These are phyloP conservation scores for Drosophila athabasca DNA, from an alignment of 1,140 invertebrate species.

Conservation along the genomic window DNA sequence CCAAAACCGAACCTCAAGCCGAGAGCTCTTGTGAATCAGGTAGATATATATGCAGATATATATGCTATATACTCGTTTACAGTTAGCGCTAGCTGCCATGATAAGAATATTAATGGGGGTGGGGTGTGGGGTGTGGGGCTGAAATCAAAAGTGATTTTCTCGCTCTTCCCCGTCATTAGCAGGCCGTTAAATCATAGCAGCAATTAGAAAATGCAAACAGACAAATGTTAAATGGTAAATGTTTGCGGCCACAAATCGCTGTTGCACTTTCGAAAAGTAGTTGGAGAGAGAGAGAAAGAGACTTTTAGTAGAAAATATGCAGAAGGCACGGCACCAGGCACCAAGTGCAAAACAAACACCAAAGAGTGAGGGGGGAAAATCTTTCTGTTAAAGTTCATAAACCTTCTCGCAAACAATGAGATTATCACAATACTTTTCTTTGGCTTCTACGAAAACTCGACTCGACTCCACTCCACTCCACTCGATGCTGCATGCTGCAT, in stretches of 20 bases:
- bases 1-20: background rate
- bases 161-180: conserved; percentile 22
- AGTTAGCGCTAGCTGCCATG: conserved; percentile 10
- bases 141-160: conserved; percentile 66
- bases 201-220: conserved; percentile 68
- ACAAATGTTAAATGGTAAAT: conserved; percentile 28
- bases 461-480: too few relatives aligned
- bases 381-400: conserved; percentile 77
- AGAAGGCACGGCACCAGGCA: conserved; percentile 19
- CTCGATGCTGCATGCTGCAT: background rate
- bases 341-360: conserved; percentile 56
- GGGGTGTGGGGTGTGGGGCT: background rate
- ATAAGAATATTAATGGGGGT: conserved; percentile 64
- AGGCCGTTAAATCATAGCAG: conserved; percentile 51
- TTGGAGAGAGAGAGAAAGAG: background rate
- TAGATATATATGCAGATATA: conserved; percentile 25
- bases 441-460: background rate
- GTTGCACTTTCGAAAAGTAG: conserved; percentile 67
- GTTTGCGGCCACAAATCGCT: conserved; percentile 42
- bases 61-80: background rate
- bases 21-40: conserved; percentile 41
- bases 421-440: conserved; percentile 30
- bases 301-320: conserved; percentile 27
- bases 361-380: conserved; percentile 45
- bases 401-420: conserved; percentile 76